Percentiles rank a stretch among this genome's conserved stretches.
Conservation (phyloP, 1,140 invertebrate species). For the Cryptotermes secundus region DNA sequence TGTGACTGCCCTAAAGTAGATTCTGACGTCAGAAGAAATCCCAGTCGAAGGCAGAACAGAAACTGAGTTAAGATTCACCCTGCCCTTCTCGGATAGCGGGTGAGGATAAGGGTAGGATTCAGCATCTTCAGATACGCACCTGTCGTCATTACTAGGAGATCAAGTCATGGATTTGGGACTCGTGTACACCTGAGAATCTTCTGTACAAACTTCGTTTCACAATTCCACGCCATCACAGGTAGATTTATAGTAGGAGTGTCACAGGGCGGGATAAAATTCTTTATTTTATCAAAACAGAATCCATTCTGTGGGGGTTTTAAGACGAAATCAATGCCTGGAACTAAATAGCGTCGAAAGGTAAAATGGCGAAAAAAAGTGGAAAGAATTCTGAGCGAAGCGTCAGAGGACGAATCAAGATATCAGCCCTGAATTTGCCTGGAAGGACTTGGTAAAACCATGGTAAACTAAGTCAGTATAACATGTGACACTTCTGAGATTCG, state of each 20-base stretch:
- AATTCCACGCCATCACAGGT: background rate
- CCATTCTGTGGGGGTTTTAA: too few relatives aligned
- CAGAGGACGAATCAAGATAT: too few relatives aligned
- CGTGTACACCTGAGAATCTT: background rate
- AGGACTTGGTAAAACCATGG: too few relatives aligned
- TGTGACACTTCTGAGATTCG: too few relatives aligned
- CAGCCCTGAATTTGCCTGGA: too few relatives aligned
- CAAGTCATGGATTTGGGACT: background rate
- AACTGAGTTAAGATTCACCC: background rate
- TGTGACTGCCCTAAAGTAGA: background rate
- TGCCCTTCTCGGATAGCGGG: background rate
- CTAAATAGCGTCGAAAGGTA: too few relatives aligned
- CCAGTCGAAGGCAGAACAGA: background rate
- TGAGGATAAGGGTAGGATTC: background rate
- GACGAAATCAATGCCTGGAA: too few relatives aligned
- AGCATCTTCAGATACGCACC: background rate
- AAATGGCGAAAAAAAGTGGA: too few relatives aligned
- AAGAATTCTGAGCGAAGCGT: too few relatives aligned
- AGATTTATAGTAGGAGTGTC: background rate
- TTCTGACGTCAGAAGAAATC: background rate
- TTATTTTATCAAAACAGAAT: too few relatives aligned
- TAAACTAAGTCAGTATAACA: too few relatives aligned
- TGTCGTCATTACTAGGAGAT: background rate
- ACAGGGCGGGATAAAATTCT: too few relatives aligned
- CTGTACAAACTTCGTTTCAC: background rate